A percentile compares a stretch with the other conserved stretches of the same genome.
Evolutionary conservation across 2,888 invertebrate species (phyloP).

Genomic region (Biston stratarius): DNA sequence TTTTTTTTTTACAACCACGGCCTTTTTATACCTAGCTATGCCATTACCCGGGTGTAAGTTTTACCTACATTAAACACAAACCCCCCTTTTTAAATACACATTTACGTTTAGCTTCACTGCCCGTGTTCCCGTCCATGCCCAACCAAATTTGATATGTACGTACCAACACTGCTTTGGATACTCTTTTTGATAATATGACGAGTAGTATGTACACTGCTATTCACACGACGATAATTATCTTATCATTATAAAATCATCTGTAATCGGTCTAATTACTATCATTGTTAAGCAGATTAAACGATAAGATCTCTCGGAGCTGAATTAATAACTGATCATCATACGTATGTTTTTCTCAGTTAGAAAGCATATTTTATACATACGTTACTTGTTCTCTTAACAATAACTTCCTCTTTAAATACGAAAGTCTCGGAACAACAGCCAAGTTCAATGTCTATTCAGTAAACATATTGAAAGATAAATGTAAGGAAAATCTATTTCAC

Average conservation of each 20-base stretch:
- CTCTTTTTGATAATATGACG: not conserved
- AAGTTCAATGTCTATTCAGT: constrained; percentile 17
- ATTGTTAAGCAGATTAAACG: constrained; percentile 31
- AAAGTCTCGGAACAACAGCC: constrained; percentile 22
- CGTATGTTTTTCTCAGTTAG: not conserved
- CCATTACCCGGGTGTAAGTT: no score
- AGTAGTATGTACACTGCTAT: constrained; percentile 8
- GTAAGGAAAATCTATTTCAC: constrained; percentile 25
- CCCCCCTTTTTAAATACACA: no score
- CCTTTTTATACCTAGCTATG: no score
- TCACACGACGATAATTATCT: constrained; percentile 19
- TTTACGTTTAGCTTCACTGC: no score
- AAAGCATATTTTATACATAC: not conserved
- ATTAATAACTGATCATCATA: constrained; percentile 2
- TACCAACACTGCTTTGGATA: no score
- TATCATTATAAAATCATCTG: constrained; percentile 20
- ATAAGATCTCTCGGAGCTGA: constrained; percentile 6
- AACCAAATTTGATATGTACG: no score
- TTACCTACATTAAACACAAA: no score
- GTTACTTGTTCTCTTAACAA: constrained; percentile 20
- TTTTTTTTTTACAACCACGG: no score
- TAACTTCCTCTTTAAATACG: constrained; percentile 26
- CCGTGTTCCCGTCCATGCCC: no score
- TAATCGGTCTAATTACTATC: constrained; percentile 46
- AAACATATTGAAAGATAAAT: constrained; percentile 35